Percentiles rank a stretch among this genome's conserved stretches.
Conservation (phyloP, 64 coral and sea anemone genomes). For the Platygyra sinensis region DNA sequence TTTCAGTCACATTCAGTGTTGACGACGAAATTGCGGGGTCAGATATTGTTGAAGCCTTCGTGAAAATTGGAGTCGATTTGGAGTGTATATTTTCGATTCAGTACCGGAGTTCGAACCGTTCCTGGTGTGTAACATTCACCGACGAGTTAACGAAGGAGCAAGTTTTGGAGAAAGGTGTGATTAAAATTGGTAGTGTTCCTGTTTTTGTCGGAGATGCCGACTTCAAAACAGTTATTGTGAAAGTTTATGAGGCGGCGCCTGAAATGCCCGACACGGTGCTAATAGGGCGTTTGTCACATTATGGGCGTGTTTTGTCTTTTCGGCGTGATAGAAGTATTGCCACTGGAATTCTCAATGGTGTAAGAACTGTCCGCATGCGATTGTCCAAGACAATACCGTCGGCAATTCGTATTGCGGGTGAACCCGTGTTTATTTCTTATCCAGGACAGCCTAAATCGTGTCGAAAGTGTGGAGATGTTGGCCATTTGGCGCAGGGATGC, state of each 20-base stretch:
- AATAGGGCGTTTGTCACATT: neutral
- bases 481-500: too few relatives aligned
- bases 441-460: too few relatives aligned
- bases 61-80: neutral
- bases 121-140: neutral
- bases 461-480: neutral
- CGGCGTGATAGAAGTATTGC: neutral
- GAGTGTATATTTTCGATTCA: neutral
- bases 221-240: neutral
- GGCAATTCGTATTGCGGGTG: neutral
- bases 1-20: neutral
- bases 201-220: neutral
- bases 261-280: neutral
- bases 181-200: neutral
- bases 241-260: neutral
- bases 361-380: neutral
- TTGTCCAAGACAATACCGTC: neutral
- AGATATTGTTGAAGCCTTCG: neutral
- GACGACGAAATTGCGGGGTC: neutral
- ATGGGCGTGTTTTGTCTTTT: neutral
- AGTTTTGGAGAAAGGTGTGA: neutral
- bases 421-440: neutral
- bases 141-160: neutral
- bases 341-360: neutral
- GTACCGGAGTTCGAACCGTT: neutral